Conservation (phyloP, 2,797 vertebrate genomes). For the Astyanax mexicanus region DNA sequence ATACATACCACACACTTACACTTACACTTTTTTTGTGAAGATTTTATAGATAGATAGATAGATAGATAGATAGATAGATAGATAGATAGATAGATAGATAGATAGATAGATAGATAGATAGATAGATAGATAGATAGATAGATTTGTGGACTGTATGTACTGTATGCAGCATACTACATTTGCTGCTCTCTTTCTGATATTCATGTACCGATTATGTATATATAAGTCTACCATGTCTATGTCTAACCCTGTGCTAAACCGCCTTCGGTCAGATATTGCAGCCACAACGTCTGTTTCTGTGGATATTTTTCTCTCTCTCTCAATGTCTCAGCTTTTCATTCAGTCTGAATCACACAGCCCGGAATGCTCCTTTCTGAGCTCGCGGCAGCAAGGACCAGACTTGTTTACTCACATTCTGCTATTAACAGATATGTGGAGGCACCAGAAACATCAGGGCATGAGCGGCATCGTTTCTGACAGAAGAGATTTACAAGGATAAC, state of each 20-base stretch:
- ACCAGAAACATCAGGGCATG: background rate
- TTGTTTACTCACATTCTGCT: background rate
- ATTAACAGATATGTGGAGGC: background rate
- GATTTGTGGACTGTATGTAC: too few relatives aligned
- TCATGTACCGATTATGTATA: background rate
- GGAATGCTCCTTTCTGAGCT: too few relatives aligned
- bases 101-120: too few relatives aligned
- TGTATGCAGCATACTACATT: too few relatives aligned
- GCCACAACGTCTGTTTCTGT: background rate
- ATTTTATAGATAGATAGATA: too few relatives aligned
- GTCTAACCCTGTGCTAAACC: background rate
- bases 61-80: too few relatives aligned
- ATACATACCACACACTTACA: too few relatives aligned
- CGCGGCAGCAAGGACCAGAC: background rate
- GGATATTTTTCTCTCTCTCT: background rate
- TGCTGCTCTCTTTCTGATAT: too few relatives aligned
- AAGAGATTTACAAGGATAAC: background rate
- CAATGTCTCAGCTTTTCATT: background rate
- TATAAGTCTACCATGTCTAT: background rate
- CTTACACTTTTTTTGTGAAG: too few relatives aligned
- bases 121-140: too few relatives aligned
- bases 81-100: too few relatives aligned
- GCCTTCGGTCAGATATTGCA: background rate
- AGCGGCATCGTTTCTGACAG: background rate
- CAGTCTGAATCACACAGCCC: background rate